Conservation (phyloP, 2,888 invertebrate genomes). For the Cyclophora punctaria region DNA sequence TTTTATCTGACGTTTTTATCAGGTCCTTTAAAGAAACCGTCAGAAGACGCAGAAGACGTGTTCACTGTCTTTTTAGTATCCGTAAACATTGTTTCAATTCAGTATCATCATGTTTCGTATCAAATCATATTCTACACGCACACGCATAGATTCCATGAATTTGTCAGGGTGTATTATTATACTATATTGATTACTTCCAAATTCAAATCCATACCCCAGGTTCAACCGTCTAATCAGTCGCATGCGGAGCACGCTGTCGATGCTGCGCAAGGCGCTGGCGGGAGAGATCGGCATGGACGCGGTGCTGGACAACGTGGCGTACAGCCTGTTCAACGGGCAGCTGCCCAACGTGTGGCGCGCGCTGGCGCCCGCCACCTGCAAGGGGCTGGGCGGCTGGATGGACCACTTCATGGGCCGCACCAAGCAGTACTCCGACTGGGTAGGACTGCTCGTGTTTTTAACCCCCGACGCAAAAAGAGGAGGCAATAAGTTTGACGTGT, state of each 20-base stretch:
- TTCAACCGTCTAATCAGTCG: slow-evolving; percentile 85
- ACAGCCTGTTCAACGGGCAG: slow-evolving; percentile 88
- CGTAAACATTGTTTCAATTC: too few relatives aligned
- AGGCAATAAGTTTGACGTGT: too few relatives aligned
- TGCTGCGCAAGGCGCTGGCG: slow-evolving; percentile 87
- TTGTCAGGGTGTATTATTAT: too few relatives aligned
- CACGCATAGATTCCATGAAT: too few relatives aligned
- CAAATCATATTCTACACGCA: too few relatives aligned
- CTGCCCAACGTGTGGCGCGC: slow-evolving; percentile 87
- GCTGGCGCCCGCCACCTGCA: slow-evolving; percentile 89
- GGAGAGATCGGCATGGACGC: slow-evolving; percentile 96
- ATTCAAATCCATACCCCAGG: slow-evolving; percentile 24
- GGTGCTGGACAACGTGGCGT: slow-evolving; percentile 86
- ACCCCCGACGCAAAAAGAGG: too few relatives aligned
- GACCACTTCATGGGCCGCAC: slow-evolving; percentile 85
- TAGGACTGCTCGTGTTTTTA: slow-evolving; percentile 29
- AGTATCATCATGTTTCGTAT: too few relatives aligned
- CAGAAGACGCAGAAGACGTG: too few relatives aligned
- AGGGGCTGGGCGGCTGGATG: slow-evolving; percentile 92
- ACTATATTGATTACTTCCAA: too few relatives aligned
- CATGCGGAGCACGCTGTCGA: slow-evolving; percentile 81
- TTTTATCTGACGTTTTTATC: too few relatives aligned
- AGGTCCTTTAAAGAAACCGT: too few relatives aligned
- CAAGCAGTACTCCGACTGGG: slow-evolving; percentile 85
- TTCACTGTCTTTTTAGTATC: too few relatives aligned